These are phyloP conservation scores for Mechanitis messenoides DNA, from an alignment of 2,888 invertebrate species.

Conservation along the genomic window DNA sequence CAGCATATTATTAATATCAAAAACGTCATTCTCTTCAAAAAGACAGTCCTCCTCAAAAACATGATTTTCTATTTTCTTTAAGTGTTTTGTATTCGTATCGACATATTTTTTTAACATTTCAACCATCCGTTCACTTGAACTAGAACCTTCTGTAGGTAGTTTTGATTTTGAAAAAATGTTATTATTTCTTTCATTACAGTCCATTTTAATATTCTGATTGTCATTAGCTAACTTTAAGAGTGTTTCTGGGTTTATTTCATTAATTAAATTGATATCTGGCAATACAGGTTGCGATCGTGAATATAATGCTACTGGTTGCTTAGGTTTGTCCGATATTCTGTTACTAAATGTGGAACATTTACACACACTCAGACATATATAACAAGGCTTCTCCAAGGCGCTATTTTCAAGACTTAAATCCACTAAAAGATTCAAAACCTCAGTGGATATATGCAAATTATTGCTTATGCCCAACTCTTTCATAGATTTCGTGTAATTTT, in stretches of 20 bases:
- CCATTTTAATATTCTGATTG: constrained; percentile 22
- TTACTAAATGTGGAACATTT: constrained; percentile 52
- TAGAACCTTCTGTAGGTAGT: too few species aligned
- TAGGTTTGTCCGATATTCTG: constrained; percentile 25
- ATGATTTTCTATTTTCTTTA: not conserved
- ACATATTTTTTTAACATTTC: too few species aligned
- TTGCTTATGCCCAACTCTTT: constrained; percentile 58
- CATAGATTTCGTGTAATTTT: constrained; percentile 64
- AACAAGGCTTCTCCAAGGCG: constrained; percentile 48
- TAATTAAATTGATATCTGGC: constrained; percentile 55
- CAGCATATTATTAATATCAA: not conserved
- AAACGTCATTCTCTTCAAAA: not conserved
- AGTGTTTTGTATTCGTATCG: too few species aligned
- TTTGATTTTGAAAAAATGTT: not conserved
- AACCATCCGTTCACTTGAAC: too few species aligned
- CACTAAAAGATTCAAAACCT: constrained; percentile 59
- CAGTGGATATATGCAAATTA: constrained; percentile 53
- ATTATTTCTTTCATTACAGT: not conserved
- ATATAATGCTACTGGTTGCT: too few species aligned
- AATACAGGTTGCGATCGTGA: constrained; percentile 33
- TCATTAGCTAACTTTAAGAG: constrained; percentile 42
- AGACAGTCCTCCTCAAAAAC: constrained; percentile 18
- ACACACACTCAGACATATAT: constrained; percentile 62
- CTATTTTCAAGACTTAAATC: constrained; percentile 63
- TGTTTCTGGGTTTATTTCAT: constrained; percentile 47